phyloP scores from a whole-genome alignment of 2,888 invertebrate genomes.

The Subacronicta megacephala region DNA sequence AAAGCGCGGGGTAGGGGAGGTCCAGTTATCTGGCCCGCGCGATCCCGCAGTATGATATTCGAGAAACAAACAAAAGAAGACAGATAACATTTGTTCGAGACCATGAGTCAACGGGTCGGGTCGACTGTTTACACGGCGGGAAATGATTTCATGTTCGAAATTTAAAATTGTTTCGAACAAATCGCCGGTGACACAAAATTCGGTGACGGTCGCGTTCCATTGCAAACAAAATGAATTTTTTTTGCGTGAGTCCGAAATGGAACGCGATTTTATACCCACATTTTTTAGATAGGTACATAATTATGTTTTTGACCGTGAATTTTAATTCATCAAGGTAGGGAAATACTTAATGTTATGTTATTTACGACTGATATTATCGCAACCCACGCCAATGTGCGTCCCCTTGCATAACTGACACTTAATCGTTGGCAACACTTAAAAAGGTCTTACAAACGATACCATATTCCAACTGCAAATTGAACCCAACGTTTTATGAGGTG shows the following conservation, averaged over 20 bases:
- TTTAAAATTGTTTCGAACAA: constrained; percentile 55
- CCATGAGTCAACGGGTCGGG: constrained; percentile 82
- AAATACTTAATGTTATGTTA: constrained; percentile 15
- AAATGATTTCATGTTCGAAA: constrained; percentile 68
- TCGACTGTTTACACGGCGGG: constrained; percentile 65
- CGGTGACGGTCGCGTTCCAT: constrained; percentile 26
- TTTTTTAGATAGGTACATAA: constrained; percentile 7
- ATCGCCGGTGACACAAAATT: constrained; percentile 36
- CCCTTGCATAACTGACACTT: constrained; percentile 10
- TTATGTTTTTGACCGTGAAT: constrained; percentile 6
- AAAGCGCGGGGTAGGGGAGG: constrained; percentile 49
- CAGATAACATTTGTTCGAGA: constrained; percentile 87
- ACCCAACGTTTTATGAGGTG: constrained; percentile 22
- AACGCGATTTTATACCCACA: constrained; percentile 25
- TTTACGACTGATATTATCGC: constrained; percentile 21
- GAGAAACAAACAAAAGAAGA: constrained; percentile 88
- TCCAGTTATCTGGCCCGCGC: constrained; percentile 61
- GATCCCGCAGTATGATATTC: constrained; percentile 77
- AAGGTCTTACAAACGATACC: constrained; percentile 11
- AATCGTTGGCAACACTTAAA: constrained; percentile 11
- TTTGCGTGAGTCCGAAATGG: constrained; percentile 14
- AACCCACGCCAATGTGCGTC: constrained; percentile 5
- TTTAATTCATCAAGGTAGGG: constrained; percentile 22
- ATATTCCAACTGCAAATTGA: constrained; percentile 25
- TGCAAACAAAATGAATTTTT: constrained; percentile 20